Conservation (phyloP, 2,113 vertebrate genomes). For the Ciconia boyciana region DNA sequence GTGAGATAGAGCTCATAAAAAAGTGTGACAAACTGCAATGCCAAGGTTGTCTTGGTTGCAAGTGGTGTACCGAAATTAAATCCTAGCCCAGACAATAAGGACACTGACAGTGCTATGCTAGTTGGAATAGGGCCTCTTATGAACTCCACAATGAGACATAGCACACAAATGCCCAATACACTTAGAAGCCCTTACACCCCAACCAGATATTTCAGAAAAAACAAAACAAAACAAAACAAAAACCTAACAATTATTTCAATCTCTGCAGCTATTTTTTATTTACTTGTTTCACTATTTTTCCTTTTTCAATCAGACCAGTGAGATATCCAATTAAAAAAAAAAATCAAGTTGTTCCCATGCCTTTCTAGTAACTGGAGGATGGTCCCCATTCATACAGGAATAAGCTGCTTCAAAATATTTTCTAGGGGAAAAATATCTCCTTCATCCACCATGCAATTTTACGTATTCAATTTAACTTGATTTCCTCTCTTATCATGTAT, state of each 20-base stretch:
- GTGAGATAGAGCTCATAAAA: not conserved
- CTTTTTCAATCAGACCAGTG: not conserved
- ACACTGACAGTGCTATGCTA: not conserved
- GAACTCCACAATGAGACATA: not conserved
- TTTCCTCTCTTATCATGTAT: not conserved
- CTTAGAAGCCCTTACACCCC: not conserved
- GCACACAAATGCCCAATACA: not conserved
- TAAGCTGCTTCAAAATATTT: not conserved
- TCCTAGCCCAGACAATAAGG: not conserved
- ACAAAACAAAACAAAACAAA: not conserved
- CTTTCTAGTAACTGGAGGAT: not conserved
- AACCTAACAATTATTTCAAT: not conserved
- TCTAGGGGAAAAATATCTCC: not conserved
- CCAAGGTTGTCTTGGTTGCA: slow-evolving; percentile 27
- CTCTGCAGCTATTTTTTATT: not conserved
- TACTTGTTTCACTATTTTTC: not conserved
- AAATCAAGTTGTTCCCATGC: not conserved
- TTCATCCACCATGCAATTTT: not conserved
- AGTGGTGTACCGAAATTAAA: slow-evolving; percentile 4
- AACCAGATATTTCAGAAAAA: not conserved
- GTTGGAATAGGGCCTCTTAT: not conserved
- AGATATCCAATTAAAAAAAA: not conserved
- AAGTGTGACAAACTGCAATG: slow-evolving; percentile 26
- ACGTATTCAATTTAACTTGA: not conserved
- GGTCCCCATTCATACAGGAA: not conserved